Conservation (phyloP, 2,888 invertebrate genomes). For the Ornithoptera alexandrae region DNA sequence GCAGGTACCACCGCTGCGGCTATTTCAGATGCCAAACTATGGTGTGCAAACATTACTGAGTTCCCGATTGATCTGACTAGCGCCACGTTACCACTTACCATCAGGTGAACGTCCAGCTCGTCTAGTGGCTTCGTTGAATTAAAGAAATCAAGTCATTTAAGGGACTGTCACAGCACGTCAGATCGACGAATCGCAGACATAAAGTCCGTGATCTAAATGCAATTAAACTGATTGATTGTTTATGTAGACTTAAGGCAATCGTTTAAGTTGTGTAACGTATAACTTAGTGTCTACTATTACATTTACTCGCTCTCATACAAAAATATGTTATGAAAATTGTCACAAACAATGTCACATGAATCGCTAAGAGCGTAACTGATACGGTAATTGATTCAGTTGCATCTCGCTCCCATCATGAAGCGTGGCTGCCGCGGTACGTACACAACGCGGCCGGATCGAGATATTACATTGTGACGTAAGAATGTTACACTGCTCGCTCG, state of each 20-base stretch:
- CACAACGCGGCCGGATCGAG: conserved; percentile 8
- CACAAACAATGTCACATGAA: background rate
- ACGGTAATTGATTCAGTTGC: conserved; percentile 1
- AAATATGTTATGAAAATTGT: background rate
- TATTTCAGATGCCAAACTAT: too few species aligned
- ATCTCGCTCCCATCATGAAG: conserved; percentile 13
- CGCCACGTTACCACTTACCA: too few species aligned
- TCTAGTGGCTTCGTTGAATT: too few species aligned
- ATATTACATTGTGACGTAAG: conserved; percentile 29
- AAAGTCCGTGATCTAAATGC: too few species aligned
- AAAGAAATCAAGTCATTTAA: too few species aligned
- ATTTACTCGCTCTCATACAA: background rate
- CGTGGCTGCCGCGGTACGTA: conserved; percentile 7
- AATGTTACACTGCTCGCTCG: conserved; percentile 26
- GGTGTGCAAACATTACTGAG: too few species aligned
- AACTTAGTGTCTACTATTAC: background rate
- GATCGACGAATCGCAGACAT: too few species aligned
- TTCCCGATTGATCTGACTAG: too few species aligned
- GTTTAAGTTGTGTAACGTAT: background rate
- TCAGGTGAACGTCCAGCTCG: too few species aligned
- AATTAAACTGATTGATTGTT: background rate
- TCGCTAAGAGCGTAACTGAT: background rate
- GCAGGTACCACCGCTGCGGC: too few species aligned
- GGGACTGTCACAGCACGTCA: too few species aligned
- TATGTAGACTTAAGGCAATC: background rate